phyloP scores from a whole-genome alignment of 2,113 vertebrate genomes.

The Nothocercus nigrocapillus region DNA sequence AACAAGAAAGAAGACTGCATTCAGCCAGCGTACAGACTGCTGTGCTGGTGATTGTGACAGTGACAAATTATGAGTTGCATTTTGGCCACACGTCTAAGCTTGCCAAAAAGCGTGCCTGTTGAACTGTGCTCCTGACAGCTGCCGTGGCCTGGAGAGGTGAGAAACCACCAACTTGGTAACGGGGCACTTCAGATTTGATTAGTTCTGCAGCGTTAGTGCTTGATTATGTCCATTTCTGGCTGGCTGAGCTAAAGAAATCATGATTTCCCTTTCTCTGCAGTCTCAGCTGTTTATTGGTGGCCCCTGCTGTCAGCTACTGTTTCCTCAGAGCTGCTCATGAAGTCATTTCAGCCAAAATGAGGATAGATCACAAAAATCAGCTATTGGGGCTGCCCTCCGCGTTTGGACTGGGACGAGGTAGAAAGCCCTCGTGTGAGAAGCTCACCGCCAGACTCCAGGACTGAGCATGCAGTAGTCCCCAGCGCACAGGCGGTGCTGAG shows the following conservation, averaged over 20 bases:
- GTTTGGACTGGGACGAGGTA: fast-evolving
- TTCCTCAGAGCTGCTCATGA: not conserved
- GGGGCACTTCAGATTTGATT: not conserved
- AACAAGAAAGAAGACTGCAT: not conserved
- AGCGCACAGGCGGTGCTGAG: not conserved
- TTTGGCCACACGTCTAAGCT: not conserved
- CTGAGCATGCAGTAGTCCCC: not conserved
- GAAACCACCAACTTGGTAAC: not conserved
- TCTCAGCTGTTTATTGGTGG: not conserved
- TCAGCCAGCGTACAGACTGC: not conserved
- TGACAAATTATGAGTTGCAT: not conserved
- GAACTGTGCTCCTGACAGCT: not conserved
- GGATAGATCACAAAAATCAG: not conserved
- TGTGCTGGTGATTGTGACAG: not conserved
- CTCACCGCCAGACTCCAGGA: not conserved
- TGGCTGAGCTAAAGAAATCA: not conserved
- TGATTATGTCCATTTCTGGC: not conserved
- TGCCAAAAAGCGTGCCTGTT: not conserved
- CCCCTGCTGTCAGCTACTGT: not conserved
- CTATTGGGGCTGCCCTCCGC: not conserved
- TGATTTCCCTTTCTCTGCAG: not conserved
- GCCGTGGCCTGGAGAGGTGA: not conserved
- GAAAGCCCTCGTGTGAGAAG: fast-evolving
- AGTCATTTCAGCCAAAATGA: not conserved
- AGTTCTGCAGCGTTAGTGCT: not conserved